Evolutionary conservation across 1,140 invertebrate species (phyloP).

Genomic region (Diorhabda elongata): DNA sequence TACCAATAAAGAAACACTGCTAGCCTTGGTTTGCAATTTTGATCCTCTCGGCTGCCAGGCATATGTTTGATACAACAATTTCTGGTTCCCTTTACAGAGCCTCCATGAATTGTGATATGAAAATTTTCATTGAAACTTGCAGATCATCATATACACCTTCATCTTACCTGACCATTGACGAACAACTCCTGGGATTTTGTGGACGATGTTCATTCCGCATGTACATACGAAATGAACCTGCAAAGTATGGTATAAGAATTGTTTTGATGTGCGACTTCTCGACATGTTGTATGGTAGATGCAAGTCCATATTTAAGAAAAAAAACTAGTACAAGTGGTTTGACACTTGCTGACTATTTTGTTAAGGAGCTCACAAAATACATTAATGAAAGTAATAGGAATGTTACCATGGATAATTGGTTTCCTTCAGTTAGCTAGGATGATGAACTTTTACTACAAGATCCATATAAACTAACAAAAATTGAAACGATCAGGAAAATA

Average conservation of each 20-base stretch:
- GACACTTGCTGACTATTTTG: too few relatives aligned
- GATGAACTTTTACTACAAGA: too few relatives aligned
- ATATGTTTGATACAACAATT: slow-evolving; percentile 16
- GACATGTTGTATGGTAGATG: too few relatives aligned
- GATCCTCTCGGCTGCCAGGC: slow-evolving; percentile 28
- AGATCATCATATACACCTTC: slow-evolving; percentile 21
- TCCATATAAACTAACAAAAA: too few relatives aligned
- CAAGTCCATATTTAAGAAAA: too few relatives aligned
- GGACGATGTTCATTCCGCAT: slow-evolving; percentile 41
- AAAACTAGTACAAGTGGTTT: too few relatives aligned
- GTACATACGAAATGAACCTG: slow-evolving; percentile 49
- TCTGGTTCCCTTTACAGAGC: slow-evolving; percentile 26
- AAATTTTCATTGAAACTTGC: slow-evolving; percentile 38
- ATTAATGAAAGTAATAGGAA: too few relatives aligned
- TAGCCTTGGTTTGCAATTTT: slow-evolving; percentile 1
- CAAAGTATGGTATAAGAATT: slow-evolving; percentile 49
- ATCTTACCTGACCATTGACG: slow-evolving; percentile 38
- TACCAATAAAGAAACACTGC: too few relatives aligned
- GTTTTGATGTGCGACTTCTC: slow-evolving; percentile 32
- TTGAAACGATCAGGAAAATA: too few relatives aligned
- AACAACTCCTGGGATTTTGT: slow-evolving; percentile 41
- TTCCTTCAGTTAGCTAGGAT: too few relatives aligned
- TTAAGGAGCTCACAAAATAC: too few relatives aligned
- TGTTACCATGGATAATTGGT: too few relatives aligned
- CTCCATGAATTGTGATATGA: slow-evolving; percentile 37